Conservation (phyloP, 1,140 invertebrate species). For the Temnothorax longispinosus region DNA sequence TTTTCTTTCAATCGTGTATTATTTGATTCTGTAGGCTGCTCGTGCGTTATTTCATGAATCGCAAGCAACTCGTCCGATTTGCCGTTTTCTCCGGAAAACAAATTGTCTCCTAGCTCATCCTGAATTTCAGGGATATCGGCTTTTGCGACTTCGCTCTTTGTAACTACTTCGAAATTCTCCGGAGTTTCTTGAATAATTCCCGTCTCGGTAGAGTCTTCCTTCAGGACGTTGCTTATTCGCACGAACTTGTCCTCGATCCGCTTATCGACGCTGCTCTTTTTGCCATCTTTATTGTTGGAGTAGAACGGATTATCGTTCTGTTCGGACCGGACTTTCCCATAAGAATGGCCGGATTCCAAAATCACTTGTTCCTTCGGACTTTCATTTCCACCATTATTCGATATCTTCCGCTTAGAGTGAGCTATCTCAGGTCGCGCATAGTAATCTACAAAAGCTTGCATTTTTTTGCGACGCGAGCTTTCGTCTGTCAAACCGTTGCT, state of each 20-base stretch:
- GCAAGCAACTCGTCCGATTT: background rate
- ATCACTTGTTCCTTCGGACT: constrained; percentile 33
- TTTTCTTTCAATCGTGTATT: background rate
- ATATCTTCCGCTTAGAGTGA: background rate
- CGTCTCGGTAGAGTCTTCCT: constrained; percentile 51
- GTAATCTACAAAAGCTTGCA: constrained; percentile 10
- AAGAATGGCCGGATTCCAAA: constrained; percentile 4
- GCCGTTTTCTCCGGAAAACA: background rate
- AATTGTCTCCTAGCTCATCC: background rate
- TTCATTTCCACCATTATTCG: too few species aligned
- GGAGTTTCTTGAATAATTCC: constrained; percentile 13
- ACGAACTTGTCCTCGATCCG: constrained; percentile 74
- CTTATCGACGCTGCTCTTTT: constrained; percentile 65
- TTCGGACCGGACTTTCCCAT: background rate
- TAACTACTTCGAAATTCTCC: constrained; percentile 15
- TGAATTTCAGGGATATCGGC: constrained; percentile 16
- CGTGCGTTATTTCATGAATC: background rate
- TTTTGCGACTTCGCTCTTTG: background rate
- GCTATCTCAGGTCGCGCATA: background rate
- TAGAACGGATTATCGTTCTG: constrained; percentile 53
- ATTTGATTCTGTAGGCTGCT: background rate
- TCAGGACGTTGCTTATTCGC: constrained; percentile 70
- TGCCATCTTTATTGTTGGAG: constrained; percentile 21
- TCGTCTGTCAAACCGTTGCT: background rate
- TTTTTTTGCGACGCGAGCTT: background rate